phyloP scores from a whole-genome alignment of 2,797 vertebrate species.

The Threskiornis aethiopicus region DNA sequence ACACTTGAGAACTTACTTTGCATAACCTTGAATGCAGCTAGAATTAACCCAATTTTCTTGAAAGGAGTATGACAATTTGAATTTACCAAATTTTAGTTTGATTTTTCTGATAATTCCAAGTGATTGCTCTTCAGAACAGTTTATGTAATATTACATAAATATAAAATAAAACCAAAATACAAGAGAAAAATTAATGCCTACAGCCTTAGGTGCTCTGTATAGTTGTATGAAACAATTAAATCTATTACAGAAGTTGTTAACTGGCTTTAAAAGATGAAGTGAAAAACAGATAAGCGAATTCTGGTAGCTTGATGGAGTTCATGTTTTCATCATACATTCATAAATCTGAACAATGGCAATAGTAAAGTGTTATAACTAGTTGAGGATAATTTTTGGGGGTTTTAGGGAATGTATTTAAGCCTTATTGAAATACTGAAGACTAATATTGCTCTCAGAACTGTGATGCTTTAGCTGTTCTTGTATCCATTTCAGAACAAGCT shows the following conservation, averaged over 20 bases:
- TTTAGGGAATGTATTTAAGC: background rate
- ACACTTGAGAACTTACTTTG: background rate
- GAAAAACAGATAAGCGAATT: background rate
- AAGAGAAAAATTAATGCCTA: background rate
- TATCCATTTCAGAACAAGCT: slow-evolving; percentile 84
- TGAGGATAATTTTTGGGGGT: background rate
- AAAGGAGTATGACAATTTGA: background rate
- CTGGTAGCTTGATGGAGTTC: background rate
- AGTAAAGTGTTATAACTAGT: background rate
- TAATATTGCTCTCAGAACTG: background rate
- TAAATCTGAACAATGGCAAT: background rate
- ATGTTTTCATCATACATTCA: background rate
- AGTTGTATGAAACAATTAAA: background rate
- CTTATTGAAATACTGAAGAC: background rate
- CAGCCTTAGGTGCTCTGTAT: background rate
- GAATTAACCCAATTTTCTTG: background rate
- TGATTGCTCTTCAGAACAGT: background rate
- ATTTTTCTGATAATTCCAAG: background rate
- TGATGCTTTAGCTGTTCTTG: background rate
- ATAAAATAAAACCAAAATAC: background rate
- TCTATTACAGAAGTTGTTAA: rapidly evolving
- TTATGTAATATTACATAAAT: background rate
- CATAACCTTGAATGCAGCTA: background rate
- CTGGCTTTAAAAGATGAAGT: background rate
- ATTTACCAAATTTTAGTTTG: background rate